phyloP scores from a whole-genome alignment of 2,888 invertebrate species.

The Hermaeophaga mercurialis region DNA sequence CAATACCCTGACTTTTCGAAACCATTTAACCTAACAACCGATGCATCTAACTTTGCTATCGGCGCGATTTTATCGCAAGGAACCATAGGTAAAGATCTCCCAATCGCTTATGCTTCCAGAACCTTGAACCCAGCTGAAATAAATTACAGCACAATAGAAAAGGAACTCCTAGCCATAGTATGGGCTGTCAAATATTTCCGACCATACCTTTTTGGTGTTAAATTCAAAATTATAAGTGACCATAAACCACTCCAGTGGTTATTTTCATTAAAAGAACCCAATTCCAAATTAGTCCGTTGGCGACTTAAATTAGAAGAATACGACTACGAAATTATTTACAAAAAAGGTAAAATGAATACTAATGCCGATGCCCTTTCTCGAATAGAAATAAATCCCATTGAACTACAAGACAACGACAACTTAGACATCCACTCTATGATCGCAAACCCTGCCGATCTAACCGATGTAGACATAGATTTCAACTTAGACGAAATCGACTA shows the following conservation, averaged over 20 bases:
- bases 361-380: too few species aligned
- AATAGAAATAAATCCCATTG: not conserved
- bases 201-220: constrained; percentile 1
- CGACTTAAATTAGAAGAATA: too few species aligned
- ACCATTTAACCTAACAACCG: constrained; percentile 47
- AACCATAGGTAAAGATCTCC: constrained; percentile 41
- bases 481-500: not conserved
- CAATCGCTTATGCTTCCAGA: constrained; percentile 50
- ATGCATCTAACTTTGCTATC: constrained; percentile 47
- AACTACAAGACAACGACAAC: not conserved
- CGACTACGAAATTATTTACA: too few species aligned
- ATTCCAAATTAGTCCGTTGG: too few species aligned
- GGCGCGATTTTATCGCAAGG: constrained; percentile 42
- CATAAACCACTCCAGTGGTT: not conserved
- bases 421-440: not conserved
- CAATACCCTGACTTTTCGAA: constrained; percentile 46
- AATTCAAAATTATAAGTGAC: constrained; percentile 11
- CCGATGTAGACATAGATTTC: not conserved
- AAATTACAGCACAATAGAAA: constrained; percentile 52
- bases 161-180: constrained; percentile 51
- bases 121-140: constrained; percentile 47
- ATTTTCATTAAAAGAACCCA: too few species aligned
- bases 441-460: not conserved
- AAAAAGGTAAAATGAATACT: too few species aligned
- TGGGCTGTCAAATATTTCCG: constrained; percentile 36